Conservation (phyloP, 2,888 invertebrate genomes). For the Acrocyrtus sp. region DNA sequence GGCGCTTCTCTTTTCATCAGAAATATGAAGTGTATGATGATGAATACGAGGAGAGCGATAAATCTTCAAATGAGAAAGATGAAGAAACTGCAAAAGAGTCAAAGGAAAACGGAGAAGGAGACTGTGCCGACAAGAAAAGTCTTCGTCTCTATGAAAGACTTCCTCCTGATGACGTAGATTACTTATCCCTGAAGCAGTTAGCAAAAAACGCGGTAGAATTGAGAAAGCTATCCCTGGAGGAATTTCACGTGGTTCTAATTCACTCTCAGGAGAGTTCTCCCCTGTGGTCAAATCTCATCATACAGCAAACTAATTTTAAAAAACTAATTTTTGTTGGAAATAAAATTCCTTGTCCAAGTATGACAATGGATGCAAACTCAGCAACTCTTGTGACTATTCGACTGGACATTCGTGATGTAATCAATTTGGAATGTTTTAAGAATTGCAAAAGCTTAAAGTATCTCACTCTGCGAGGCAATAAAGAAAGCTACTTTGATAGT, state of each 20-base stretch:
- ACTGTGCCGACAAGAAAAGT: neutral
- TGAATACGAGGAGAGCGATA: neutral
- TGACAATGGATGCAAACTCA: slow-evolving; percentile 7
- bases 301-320: slow-evolving; percentile 4
- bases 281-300: slow-evolving; percentile 25
- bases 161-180: slow-evolving; percentile 4
- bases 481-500: slow-evolving; percentile 1
- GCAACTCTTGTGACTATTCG: slow-evolving; percentile 11
- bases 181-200: slow-evolving; percentile 18
- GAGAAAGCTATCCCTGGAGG: slow-evolving; percentile 17
- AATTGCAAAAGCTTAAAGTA: slow-evolving; percentile 3
- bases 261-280: slow-evolving; percentile 21
- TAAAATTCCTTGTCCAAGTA: slow-evolving; percentile 21
- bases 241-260: slow-evolving; percentile 7
- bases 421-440: slow-evolving; percentile 13
- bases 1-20: slow-evolving; percentile 15
- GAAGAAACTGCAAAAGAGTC: neutral
- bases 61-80: neutral
- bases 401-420: slow-evolving; percentile 22
- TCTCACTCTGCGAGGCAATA: slow-evolving; percentile 10
- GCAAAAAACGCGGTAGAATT: slow-evolving; percentile 9
- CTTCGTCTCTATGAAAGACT: neutral
- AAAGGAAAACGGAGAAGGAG: neutral
- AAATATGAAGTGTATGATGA: slow-evolving; percentile 10
- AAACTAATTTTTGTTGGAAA: slow-evolving; percentile 31